A percentile compares a stretch with the other conserved stretches of the same genome.
Conservation (phyloP, 1,140 invertebrate genomes). For the Pseudomyrmex flavicornis region DNA sequence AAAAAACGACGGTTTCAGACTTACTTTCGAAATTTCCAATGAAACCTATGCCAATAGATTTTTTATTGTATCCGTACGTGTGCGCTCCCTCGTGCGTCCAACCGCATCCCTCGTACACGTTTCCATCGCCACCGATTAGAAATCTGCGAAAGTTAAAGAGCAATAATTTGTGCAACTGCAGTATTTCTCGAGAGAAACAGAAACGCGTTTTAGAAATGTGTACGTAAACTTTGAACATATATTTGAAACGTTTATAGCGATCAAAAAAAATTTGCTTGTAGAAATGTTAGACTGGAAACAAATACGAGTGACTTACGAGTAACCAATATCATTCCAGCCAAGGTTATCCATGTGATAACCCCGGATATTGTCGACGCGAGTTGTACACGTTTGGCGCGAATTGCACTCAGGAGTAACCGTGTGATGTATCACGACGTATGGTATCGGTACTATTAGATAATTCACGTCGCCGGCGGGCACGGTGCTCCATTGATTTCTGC, state of each 20-base stretch:
- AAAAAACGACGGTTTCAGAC: no score
- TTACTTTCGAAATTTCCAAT: conserved; percentile 82
- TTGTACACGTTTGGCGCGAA: conserved; percentile 83
- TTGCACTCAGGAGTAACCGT: conserved; percentile 87
- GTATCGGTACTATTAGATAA: conserved; percentile 73
- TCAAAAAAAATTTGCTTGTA: no score
- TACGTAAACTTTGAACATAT: no score
- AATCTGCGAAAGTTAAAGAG: conserved; percentile 26
- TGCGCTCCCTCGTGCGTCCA: conserved; percentile 91
- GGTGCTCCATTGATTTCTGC: conserved; percentile 52
- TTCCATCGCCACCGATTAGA: conserved; percentile 91
- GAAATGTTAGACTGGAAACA: no score
- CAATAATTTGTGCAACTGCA: conserved; percentile 2
- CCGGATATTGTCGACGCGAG: conserved; percentile 85
- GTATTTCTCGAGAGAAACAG: neutral
- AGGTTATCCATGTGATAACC: conserved; percentile 86
- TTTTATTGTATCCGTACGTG: conserved; percentile 82
- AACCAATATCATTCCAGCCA: conserved; percentile 87
- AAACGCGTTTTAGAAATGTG: no score
- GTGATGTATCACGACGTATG: conserved; percentile 89
- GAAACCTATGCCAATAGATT: conserved; percentile 69
- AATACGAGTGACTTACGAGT: conserved; percentile 84
- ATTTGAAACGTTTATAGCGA: no score
- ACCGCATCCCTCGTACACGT: conserved; percentile 91
- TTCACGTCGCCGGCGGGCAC: conserved; percentile 44